Percentiles rank a stretch among this genome's conserved stretches.
Evolutionary conservation across 2,113 vertebrate species (phyloP).

Genomic region (Takifugu flavidus): DNA sequence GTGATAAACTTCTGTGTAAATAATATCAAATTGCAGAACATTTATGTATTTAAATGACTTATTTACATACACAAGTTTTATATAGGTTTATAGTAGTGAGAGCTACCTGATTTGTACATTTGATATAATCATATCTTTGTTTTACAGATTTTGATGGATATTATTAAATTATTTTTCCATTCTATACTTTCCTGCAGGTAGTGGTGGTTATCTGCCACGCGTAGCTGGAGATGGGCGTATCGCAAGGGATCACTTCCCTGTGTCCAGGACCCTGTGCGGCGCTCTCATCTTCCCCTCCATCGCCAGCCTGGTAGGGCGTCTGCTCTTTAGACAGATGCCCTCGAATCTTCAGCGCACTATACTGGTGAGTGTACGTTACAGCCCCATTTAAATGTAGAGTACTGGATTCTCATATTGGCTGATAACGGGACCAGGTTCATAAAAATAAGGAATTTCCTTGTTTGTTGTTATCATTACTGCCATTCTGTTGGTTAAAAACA

Average conservation of each 20-base stretch:
- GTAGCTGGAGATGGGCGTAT: slow-evolving; percentile 48
- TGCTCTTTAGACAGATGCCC: slow-evolving; percentile 66
- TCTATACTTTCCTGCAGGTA: slow-evolving; percentile 39
- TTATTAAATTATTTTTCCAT: not conserved
- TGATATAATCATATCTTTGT: too few species aligned
- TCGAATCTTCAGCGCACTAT: slow-evolving; percentile 74
- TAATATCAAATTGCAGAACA: too few species aligned
- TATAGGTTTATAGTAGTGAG: too few species aligned
- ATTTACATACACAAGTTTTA: too few species aligned
- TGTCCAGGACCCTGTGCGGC: slow-evolving; percentile 78
- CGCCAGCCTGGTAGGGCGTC: slow-evolving; percentile 71
- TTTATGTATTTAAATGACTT: too few species aligned
- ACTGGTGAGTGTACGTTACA: slow-evolving; percentile 62
- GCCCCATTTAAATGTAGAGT: not conserved
- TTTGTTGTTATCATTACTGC: too few species aligned
- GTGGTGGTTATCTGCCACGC: slow-evolving; percentile 45
- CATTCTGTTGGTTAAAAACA: too few species aligned
- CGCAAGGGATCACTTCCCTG: slow-evolving; percentile 67
- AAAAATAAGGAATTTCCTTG: too few species aligned
- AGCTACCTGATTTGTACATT: too few species aligned
- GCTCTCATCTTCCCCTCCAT: slow-evolving; percentile 77
- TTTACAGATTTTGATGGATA: not conserved
- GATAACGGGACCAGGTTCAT: too few species aligned
- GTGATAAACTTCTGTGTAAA: too few species aligned
- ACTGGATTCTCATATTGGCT: not conserved